phyloP scores from a whole-genome alignment of 2,888 invertebrate genomes.

The Cactoblastis cactorum region DNA sequence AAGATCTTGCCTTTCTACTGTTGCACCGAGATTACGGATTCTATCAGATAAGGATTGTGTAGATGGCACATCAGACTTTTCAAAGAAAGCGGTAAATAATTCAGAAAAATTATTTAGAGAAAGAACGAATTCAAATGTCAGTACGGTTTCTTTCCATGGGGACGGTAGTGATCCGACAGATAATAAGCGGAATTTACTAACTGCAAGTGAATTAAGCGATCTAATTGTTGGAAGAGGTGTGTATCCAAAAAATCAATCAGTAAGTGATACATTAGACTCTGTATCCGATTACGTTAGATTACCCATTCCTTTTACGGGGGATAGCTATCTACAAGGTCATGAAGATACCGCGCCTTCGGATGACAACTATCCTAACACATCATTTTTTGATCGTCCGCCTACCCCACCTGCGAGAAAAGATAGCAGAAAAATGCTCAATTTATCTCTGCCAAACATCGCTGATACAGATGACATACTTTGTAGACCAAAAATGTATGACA shows the following conservation, averaged over 20 bases:
- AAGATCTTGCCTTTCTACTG: constrained; percentile 47
- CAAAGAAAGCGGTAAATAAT: constrained; percentile 62
- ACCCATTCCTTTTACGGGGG: constrained; percentile 78
- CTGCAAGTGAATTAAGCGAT: constrained; percentile 91
- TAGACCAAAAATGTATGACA: constrained; percentile 49
- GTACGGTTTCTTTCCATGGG: constrained; percentile 90
- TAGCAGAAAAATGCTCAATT: constrained; percentile 73
- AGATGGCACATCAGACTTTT: constrained; percentile 58
- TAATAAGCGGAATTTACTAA: constrained; percentile 85
- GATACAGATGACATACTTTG: constrained; percentile 50
- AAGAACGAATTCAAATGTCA: constrained; percentile 88
- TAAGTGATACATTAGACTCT: constrained; percentile 91
- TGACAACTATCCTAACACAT: constrained; percentile 69
- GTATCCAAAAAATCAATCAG: constrained; percentile 86
- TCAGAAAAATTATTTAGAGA: constrained; percentile 78
- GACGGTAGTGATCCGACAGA: constrained; percentile 94
- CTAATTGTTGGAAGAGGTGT: constrained; percentile 89
- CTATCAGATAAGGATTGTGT: constrained; percentile 71
- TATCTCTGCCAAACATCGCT: constrained; percentile 69
- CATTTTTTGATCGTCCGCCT: constrained; percentile 80
- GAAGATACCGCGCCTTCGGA: constrained; percentile 81
- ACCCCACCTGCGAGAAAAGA: constrained; percentile 85
- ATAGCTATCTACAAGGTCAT: constrained; percentile 79
- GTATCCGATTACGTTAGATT: constrained; percentile 94
- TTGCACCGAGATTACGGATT: constrained; percentile 40